A percentile compares a stretch with the other conserved stretches of the same genome.
These are phyloP conservation scores for Drosophila kanapiae DNA, from an alignment of 1,140 invertebrate species.

Conservation along the genomic window DNA sequence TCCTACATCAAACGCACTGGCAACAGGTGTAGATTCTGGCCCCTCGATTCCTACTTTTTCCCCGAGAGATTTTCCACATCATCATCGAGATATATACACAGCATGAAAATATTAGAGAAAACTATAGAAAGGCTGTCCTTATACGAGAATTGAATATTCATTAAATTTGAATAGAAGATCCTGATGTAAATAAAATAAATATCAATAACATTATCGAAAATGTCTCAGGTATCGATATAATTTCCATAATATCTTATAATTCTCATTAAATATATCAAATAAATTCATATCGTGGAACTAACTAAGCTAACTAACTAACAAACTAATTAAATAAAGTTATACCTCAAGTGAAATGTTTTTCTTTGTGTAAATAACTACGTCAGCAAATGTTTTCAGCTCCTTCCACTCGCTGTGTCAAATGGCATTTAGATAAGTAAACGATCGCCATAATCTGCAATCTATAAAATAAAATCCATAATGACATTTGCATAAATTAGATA, in stretches of 20 bases:
- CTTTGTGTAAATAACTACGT: constrained; percentile 11
- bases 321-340: not conserved
- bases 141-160: not conserved
- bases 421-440: constrained; percentile 54
- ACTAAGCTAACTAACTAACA: no score
- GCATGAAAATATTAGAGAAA: not conserved
- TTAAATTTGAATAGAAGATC: not conserved
- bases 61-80: constrained; percentile 30
- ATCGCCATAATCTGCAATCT: constrained; percentile 40
- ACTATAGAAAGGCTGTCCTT: no score
- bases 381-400: constrained; percentile 17
- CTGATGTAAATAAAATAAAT: no score
- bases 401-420: constrained; percentile 21
- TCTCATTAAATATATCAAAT: no score
- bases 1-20: constrained; percentile 40
- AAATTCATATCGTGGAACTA: no score
- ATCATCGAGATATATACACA: constrained; percentile 24
- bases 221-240: no score
- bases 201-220: not conserved
- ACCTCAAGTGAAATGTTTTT: not conserved
- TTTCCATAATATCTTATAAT: no score
- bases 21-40: constrained; percentile 57
- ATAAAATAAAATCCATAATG: constrained; percentile 42
- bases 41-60: not conserved
- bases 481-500: constrained; percentile 52